Base-by-base conservation (phyloP, 2,113 vertebrate species). In the Myodes glareolus region DNA sequence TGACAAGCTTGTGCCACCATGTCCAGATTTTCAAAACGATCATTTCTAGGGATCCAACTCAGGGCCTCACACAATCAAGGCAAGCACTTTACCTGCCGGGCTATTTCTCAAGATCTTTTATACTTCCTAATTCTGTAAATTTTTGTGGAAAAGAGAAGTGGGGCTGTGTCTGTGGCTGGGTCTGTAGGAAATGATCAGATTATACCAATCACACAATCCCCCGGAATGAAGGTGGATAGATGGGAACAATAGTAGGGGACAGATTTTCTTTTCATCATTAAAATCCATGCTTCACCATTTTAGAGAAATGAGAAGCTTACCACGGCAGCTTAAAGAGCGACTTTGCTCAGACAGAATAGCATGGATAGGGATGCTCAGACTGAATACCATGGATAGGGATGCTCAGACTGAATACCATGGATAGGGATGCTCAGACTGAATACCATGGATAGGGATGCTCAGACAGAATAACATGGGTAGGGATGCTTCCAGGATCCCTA, bases 81-180 rank as follows among this genome's bases (percentile, higher is more conserved):
- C 65, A 88, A 39, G 8, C 13, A 52, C 47, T 72, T 39, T 73
- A 88, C 36, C 50, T 17, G 55, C 65, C 6, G 8, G 13, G 7
- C 86, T 47, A 29, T 29, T 52, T 73, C 68, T 25, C 3, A 1
- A 73, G 67, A 7, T 8, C 7, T 72, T 72, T 67, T 23, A 68
- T 47, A 2, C 39, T 72, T 70, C 50, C 10, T 25, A 80, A 86
- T 80, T 90, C 61, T 75, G 0, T 42, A 84, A n/a, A 29, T 88
- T 84, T 92, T 2, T 8, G 11, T 23, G 21, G 31, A 29, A 68
- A 47, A 23, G 0, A 23, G 61, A 36, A 11, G 0, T 36, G 33
- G 47, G 31, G 12, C 27, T 13, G 3, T 23, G 21, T 16, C 61
- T 72, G 29, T 27, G 61, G 52, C 33, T 27, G 19, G 50, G 47